Percentiles rank a stretch among this genome's conserved stretches.
These are phyloP conservation scores for Pararge aegeria DNA, from an alignment of 1,140 invertebrate species.

Conservation along the genomic window DNA sequence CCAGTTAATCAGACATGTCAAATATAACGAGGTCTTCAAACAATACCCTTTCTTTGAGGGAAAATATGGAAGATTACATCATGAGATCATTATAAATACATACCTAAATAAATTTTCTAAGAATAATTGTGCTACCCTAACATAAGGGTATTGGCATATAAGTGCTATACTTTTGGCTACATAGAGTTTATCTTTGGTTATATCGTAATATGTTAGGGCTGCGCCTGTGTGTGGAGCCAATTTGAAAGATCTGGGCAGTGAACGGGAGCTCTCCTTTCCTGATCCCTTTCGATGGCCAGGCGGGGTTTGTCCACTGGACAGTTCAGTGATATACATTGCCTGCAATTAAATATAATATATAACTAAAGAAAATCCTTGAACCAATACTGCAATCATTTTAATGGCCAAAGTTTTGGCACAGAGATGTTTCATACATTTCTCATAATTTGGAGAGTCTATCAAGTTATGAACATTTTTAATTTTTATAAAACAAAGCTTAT, in stretches of 20 bases:
- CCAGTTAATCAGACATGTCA: too few relatives aligned
- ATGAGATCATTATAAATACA: too few relatives aligned
- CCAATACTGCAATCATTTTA: too few relatives aligned
- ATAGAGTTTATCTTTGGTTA: constrained; percentile 94
- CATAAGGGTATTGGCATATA: constrained; percentile 94
- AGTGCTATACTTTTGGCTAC: constrained; percentile 97
- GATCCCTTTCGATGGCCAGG: constrained; percentile 81
- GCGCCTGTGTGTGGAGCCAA: constrained; percentile 87
- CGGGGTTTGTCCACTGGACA: constrained; percentile 88
- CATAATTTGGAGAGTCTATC: too few relatives aligned
- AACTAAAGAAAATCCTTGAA: not conserved
- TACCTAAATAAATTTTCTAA: constrained; percentile 93
- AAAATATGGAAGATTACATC: too few relatives aligned
- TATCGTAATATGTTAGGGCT: constrained; percentile 93
- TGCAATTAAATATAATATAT: constrained; percentile 53
- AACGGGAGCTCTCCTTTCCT: constrained; percentile 85
- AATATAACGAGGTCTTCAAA: too few relatives aligned
- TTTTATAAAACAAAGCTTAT: too few relatives aligned
- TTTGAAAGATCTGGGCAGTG: constrained; percentile 93
- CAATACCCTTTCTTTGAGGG: too few relatives aligned
- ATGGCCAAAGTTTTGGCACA: too few relatives aligned
- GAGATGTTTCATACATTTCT: too few relatives aligned
- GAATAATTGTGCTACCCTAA: constrained; percentile 91
- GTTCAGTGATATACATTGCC: constrained; percentile 95
- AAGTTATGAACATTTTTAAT: too few relatives aligned